Conservation (phyloP, 2,888 invertebrate genomes). For the Papilio protenor region DNA sequence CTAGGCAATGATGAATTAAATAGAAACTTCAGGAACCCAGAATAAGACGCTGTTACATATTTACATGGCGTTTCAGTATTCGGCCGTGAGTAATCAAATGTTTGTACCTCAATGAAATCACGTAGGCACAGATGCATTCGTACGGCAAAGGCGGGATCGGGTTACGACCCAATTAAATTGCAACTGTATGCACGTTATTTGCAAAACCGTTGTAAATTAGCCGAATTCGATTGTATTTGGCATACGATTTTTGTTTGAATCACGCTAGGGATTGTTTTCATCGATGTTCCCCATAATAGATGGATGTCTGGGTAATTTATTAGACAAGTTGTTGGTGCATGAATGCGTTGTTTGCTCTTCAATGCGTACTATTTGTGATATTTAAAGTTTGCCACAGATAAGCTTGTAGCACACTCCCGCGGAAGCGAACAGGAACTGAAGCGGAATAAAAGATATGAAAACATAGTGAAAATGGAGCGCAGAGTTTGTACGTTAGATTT, state of each 20-base stretch:
- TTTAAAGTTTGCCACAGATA: slow-evolving; percentile 11
- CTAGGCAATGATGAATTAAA: too few species aligned
- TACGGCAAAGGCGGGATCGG: neutral
- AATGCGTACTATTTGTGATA: slow-evolving; percentile 9
- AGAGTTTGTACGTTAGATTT: neutral
- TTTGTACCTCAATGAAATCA: too few species aligned
- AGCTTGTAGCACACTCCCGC: neutral
- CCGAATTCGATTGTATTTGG: neutral
- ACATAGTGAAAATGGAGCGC: neutral
- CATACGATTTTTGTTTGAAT: slow-evolving; percentile 4
- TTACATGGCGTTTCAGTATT: too few species aligned
- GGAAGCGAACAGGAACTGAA: neutral
- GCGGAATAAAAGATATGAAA: neutral
- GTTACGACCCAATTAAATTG: slow-evolving; percentile 28
- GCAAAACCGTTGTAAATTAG: slow-evolving; percentile 34
- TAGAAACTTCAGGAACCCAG: too few species aligned
- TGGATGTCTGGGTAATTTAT: slow-evolving; percentile 23
- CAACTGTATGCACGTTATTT: slow-evolving; percentile 23
- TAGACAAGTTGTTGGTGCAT: slow-evolving; percentile 8
- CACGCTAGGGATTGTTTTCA: slow-evolving; percentile 14
- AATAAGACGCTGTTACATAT: too few species aligned
- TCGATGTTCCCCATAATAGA: slow-evolving; percentile 10
- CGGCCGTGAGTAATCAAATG: too few species aligned
- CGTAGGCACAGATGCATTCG: neutral
- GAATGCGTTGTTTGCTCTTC: neutral